These are phyloP conservation scores for Oryzias celebensis DNA, from an alignment of 2,113 vertebrate species.

Conservation along the genomic window DNA sequence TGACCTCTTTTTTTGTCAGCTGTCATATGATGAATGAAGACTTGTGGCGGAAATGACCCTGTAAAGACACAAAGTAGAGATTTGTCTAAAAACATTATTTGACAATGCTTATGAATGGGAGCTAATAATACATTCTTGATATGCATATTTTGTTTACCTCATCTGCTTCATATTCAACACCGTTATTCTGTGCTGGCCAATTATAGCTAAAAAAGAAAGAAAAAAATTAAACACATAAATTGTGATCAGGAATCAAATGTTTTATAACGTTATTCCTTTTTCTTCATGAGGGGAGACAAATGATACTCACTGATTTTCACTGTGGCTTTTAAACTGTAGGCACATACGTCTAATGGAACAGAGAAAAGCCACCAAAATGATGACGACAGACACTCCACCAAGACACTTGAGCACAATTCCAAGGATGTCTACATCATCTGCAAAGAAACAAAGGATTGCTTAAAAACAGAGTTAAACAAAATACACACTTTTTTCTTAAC, in stretches of 20 bases:
- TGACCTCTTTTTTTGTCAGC: constrained; percentile 30
- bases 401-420: constrained; percentile 87
- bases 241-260: not conserved
- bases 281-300: not conserved
- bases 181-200: constrained; percentile 82
- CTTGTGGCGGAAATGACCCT: constrained; percentile 98
- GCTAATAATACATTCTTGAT: not conserved
- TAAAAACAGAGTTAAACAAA: not conserved
- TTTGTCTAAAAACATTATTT: not conserved
- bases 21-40: constrained; percentile 94
- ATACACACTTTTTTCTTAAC: not conserved
- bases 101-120: too few relatives aligned
- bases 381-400: constrained; percentile 80
- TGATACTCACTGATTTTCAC: constrained; percentile 84
- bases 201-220: constrained; percentile 82
- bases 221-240: not conserved
- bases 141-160: constrained; percentile 80
- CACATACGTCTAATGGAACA: constrained; percentile 87
- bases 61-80: constrained; percentile 33
- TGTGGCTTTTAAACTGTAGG: constrained; percentile 83
- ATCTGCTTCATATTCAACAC: constrained; percentile 87
- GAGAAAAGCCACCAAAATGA: constrained; percentile 80
- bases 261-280: not conserved
- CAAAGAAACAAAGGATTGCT: constrained; percentile 16
- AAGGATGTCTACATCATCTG: constrained; percentile 91